Evolutionary conservation across 2,113 vertebrate genomes (phyloP), one percentile per base, ranked within the genome.

Genomic region (Shinisaurus crocodilurus): DNA sequence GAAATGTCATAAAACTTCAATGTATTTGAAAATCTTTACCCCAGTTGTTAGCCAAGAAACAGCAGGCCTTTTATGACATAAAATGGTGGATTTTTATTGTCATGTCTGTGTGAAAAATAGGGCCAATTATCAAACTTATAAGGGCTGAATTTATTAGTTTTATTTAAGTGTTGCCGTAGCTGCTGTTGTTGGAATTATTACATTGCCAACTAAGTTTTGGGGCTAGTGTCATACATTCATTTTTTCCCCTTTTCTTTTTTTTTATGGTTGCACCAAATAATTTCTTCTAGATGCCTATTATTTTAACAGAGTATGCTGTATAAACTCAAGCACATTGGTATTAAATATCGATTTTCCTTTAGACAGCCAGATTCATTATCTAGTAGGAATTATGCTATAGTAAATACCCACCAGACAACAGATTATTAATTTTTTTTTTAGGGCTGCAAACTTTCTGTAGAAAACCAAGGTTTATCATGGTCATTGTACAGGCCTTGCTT

Each of bases 261-360:
- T 88, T 27, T 29, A 23, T 34, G 6, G 82, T 45, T 93, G 86
- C 45, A 93, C 25, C 43, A 88, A 82, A 34, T 91, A 87, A 90
- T 96, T 96, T 95, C 87, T 91, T 96, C 87, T 93, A 88, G 95
- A 92, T 77, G 89, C 75, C 91, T 92, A 16, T 91, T 95, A 94
- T 93, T 92, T 93, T 95, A 95, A 93, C 65, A 86, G 75, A 92
- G 2, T 16, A 88, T 63, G 72, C 94, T 90, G 86, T 89, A 94
- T 88, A 96, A 89, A 90, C 84, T 93, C 94, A 93, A 93, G 93
- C 89, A 86, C 57, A 95, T 74, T 88, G 34, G 77, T 95, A 92
- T 90, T 94, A 94, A 93, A 90, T 93, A 94, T 87, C 90, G 77
- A 96, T 90, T 96, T 89, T 88, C 82, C 94, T 67, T 81, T 92